These are phyloP conservation scores for Pseudolaguvia tuberculata DNA, from an alignment of 2,113 vertebrate genomes.

Conservation along the genomic window DNA sequence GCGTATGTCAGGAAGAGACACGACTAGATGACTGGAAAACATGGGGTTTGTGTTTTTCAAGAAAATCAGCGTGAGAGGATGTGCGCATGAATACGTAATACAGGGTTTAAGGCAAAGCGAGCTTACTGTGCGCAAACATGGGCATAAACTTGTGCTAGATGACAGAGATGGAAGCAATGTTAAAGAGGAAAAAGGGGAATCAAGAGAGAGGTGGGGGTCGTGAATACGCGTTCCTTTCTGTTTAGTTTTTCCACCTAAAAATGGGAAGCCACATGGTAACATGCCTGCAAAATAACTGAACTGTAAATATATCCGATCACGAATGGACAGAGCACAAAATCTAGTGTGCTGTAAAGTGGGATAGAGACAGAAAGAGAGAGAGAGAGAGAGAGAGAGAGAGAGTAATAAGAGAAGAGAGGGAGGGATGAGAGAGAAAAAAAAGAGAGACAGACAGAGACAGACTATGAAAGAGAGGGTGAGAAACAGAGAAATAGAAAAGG, in stretches of 20 bases:
- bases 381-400: constrained; percentile 35
- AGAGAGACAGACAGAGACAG: too few species aligned
- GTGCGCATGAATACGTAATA: constrained; percentile 46
- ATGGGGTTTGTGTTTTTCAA: not conserved
- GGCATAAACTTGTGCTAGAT: not conserved
- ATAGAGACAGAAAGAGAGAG: constrained; percentile 42
- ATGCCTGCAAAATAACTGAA: too few species aligned
- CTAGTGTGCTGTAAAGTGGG: not conserved
- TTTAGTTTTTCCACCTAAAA: not conserved
- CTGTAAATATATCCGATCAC: not conserved
- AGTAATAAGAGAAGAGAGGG: not conserved
- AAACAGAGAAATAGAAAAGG: too few species aligned
- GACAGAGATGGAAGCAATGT: not conserved
- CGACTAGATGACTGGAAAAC: constrained; percentile 12
- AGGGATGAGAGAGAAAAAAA: too few species aligned
- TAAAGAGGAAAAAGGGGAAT: not conserved
- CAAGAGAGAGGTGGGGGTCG: constrained; percentile 48
- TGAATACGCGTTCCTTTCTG: not conserved
- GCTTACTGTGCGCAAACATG: not conserved
- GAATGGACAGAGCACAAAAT: not conserved
- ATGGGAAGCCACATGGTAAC: not conserved
- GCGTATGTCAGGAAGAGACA: not conserved
- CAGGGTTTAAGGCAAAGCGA: not conserved
- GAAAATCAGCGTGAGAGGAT: not conserved
- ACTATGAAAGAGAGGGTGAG: too few species aligned